phyloP scores from a whole-genome alignment of 2,797 vertebrate genomes.

The Schizopygopsis pylzovi region DNA sequence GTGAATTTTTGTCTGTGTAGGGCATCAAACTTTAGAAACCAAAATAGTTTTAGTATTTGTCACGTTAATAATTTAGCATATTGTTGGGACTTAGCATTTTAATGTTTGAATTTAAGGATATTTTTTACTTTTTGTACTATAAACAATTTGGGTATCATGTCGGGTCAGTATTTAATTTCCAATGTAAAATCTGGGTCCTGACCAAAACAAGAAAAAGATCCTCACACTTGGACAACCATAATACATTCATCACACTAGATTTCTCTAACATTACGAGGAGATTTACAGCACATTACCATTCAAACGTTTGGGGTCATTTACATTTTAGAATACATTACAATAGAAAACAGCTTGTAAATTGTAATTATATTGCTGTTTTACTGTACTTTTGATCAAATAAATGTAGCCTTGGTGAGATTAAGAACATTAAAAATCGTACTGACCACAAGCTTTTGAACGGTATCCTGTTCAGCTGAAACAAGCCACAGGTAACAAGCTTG shows the following conservation, averaged over 20 bases:
- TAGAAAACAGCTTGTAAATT: neutral
- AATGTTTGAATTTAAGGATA: neutral
- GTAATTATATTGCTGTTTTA: neutral
- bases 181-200: neutral
- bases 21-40: neutral
- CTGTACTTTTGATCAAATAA: neutral
- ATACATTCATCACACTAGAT: neutral
- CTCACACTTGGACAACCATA: neutral
- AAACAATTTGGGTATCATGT: neutral
- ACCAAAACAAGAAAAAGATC: neutral
- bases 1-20: conserved; percentile 9
- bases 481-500: neutral
- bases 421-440: neutral
- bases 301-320: neutral
- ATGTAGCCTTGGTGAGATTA: neutral
- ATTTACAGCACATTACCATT: neutral
- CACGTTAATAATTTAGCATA: neutral
- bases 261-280: neutral
- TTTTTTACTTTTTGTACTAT: conserved; percentile 14
- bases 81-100: neutral
- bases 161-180: neutral
- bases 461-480: neutral
- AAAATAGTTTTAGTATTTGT: neutral
- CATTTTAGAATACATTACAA: neutral
- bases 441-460: neutral